Base-by-base conservation (phyloP, 2,113 vertebrate species). In the Hyaena hyaena region DNA sequence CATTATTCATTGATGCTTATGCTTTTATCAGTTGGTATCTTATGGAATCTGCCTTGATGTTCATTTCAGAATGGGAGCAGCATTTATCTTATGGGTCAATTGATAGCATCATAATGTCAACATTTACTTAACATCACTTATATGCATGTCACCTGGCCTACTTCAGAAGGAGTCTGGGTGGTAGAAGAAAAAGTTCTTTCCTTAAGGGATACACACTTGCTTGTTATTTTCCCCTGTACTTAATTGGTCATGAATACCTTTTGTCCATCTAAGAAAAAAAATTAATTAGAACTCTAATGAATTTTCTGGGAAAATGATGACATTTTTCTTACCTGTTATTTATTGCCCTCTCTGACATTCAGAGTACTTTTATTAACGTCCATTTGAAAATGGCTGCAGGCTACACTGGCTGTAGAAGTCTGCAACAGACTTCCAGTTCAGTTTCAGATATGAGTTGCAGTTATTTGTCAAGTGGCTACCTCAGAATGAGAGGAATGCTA, bases 221-320 rank as follows among this genome's bases (percentile, higher is more conserved):
- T 91, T 90, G 9, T 58, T 80, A 10, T 91, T 53, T 85, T 21
- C 6, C 33, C 1, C 26, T 74, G 0, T 65, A 53, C 17, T 76
- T 94, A 65, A 69, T 8, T 45, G 16, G 61, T 66, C 21, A 26
- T 73, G 8, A 89, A 68, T 68, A 65, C 1, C 2, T 88, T 79
- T 80, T 65, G 28, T 74, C 95, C 90, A 14, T 68, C 39, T 85
- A 71, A 77, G n/a, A n/a, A 50, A 53, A 48, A 73, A 91, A 94
- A 45, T 12, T 23, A 93, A 43, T 74, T 89, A 79, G 31, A 84
- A 88, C 23, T 83, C 31, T 79, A 92, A 83, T 87, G 31, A 86
- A 89, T 19, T n/a, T 76, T 91, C 53, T 82, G 19, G 9, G 2
- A 11, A 90, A 94, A 73, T 53, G 23, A 79, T 69, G 53, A 63